phyloP scores from a whole-genome alignment of 2,797 vertebrate genomes.

The Parauchenoglanis ngamensis region DNA sequence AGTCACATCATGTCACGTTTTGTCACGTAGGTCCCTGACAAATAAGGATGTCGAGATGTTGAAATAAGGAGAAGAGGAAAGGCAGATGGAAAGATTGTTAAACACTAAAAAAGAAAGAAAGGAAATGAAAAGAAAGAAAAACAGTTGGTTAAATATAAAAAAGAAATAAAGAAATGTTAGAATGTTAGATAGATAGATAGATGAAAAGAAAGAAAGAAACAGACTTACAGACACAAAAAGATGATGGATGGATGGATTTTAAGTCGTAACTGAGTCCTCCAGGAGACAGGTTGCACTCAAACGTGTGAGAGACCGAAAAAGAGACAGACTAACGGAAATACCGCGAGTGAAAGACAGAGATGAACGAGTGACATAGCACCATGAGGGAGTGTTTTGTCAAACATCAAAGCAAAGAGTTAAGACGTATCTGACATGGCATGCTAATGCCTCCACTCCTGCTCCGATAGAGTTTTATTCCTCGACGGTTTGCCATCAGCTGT shows the following conservation, averaged over 20 bases:
- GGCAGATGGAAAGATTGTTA: too few relatives aligned
- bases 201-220: background rate
- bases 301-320: background rate
- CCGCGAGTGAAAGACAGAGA: constrained; percentile 39
- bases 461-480: constrained; percentile 45
- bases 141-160: background rate
- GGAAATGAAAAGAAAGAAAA: background rate
- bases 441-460: constrained; percentile 11
- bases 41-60: too few relatives aligned
- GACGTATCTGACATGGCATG: constrained; percentile 8
- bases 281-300: background rate
- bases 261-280: background rate
- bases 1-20: background rate
- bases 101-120: background rate
- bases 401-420: background rate
- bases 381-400: constrained; percentile 11
- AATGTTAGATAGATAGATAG: background rate
- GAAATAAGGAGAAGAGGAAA: background rate
- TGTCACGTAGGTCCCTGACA: background rate
- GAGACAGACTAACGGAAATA: constrained; percentile 1
- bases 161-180: background rate
- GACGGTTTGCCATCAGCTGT: constrained; percentile 66
- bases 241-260: background rate
- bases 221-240: background rate
- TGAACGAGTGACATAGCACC: constrained; percentile 51